Evolutionary conservation across 2,888 invertebrate genomes (phyloP).

Genomic region (Therioaphis trifolii): DNA sequence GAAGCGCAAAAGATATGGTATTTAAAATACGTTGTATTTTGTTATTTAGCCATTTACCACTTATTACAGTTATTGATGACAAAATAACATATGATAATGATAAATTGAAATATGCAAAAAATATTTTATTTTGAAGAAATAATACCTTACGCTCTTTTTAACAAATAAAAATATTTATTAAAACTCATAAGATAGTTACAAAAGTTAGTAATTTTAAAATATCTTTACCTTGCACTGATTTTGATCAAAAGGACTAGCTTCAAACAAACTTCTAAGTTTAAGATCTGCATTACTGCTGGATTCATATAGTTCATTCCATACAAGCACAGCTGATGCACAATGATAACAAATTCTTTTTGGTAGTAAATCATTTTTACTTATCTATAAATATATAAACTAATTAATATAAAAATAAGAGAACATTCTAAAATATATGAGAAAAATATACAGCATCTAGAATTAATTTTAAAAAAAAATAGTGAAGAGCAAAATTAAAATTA

Average conservation of each 20-base stretch:
- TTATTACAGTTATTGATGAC: no score
- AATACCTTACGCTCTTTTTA: no score
- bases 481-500: not conserved
- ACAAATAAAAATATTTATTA: no score
- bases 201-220: not conserved
- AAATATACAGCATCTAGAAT: no score
- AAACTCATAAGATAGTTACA: no score
- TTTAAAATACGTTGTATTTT: no score
- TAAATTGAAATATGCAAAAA: no score
- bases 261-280: slow-evolving; percentile 67
- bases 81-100: no score
- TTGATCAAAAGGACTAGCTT: not conserved
- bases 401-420: not conserved
- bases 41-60: no score
- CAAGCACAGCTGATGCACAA: slow-evolving; percentile 75
- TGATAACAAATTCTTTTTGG: slow-evolving; percentile 76
- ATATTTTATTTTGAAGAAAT: no score
- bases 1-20: no score
- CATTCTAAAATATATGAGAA: no score
- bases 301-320: slow-evolving; percentile 75
- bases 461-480: not conserved
- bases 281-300: slow-evolving; percentile 73
- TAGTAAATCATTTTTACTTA: slow-evolving; percentile 71
- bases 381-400: slow-evolving; percentile 68
- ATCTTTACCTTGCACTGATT: slow-evolving; percentile 26